These are phyloP conservation scores for Neogobius melanostomus DNA, from an alignment of 2,113 vertebrate genomes.

Conservation along the genomic window DNA sequence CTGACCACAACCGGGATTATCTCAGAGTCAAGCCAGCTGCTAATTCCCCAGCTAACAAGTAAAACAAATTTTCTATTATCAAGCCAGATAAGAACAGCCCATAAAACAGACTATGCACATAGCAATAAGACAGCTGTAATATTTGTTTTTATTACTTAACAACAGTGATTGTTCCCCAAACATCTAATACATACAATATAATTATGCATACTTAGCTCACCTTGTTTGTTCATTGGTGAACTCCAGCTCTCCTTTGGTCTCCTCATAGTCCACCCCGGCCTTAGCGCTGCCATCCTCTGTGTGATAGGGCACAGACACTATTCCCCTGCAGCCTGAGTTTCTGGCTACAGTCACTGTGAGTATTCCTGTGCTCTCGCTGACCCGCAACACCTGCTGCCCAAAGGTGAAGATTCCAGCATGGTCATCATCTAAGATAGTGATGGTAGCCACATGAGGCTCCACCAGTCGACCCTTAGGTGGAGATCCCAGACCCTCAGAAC, in stretches of 20 bases:
- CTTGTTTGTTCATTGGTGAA: conserved; percentile 89
- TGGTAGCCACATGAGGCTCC: conserved; percentile 82
- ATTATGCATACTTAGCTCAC: conserved; percentile 70
- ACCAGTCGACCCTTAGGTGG: conserved; percentile 81
- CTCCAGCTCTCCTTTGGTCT: conserved; percentile 85
- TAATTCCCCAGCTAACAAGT: conserved; percentile 28
- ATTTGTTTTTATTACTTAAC: no score
- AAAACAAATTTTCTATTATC: conserved; percentile 20
- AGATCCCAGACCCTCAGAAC: conserved; percentile 59
- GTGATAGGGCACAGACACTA: conserved; percentile 86
- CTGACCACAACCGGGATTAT: conserved; percentile 39
- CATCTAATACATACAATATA: not conserved
- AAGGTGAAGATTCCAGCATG: conserved; percentile 95
- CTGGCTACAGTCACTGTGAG: conserved; percentile 84
- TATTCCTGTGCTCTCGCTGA: conserved; percentile 87
- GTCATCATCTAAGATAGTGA: conserved; percentile 95
- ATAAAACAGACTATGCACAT: not conserved
- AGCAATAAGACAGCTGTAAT: not conserved
- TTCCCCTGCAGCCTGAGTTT: conserved; percentile 88
- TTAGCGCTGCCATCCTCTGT: conserved; percentile 88
- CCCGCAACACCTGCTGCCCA: conserved; percentile 79
- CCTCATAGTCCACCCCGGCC: conserved; percentile 87
- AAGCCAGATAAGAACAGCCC: conserved; percentile 3
- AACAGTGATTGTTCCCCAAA: not conserved
- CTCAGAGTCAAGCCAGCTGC: conserved; percentile 38